Evolutionary conservation across 2,888 invertebrate genomes (phyloP).

Genomic region (Pollenia griseotomentosa): DNA sequence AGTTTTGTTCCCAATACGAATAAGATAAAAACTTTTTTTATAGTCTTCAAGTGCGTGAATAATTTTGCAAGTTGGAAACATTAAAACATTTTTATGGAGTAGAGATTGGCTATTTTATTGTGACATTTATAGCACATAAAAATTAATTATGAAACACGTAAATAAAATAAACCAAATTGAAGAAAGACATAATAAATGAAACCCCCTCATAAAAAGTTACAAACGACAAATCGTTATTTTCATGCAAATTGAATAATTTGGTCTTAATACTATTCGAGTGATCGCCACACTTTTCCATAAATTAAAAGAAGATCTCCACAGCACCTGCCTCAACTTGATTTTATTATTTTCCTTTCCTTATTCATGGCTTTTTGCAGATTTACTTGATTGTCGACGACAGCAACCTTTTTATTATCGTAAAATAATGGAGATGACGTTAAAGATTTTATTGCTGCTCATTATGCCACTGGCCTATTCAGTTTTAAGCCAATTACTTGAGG

Average conservation of each 20-base stretch:
- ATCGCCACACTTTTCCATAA: slow-evolving; percentile 25
- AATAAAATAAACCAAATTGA: background rate
- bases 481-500: slow-evolving; percentile 10
- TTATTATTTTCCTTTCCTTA: background rate
- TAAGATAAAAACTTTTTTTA: too few relatives aligned
- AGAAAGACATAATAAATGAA: background rate
- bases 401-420: slow-evolving; percentile 12
- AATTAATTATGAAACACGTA: background rate
- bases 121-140: slow-evolving; percentile 4
- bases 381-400: background rate
- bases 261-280: slow-evolving; percentile 3
- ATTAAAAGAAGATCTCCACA: background rate
- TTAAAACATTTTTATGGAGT: slow-evolving; percentile 2
- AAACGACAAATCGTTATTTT: background rate
- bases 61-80: background rate
- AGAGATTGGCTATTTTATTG: background rate
- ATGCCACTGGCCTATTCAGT: slow-evolving; percentile 43
- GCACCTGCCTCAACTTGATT: background rate
- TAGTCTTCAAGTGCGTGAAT: background rate
- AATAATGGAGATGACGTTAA: slow-evolving; percentile 19
- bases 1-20: too few relatives aligned
- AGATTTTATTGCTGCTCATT: slow-evolving; percentile 24
- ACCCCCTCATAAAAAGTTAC: too few relatives aligned
- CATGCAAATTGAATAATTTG: slow-evolving; percentile 9
- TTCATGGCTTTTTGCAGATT: slow-evolving; percentile 35